Evolutionary conservation across 2,113 vertebrate genomes (phyloP).

Genomic region (Megaleporinus macrocephalus): DNA sequence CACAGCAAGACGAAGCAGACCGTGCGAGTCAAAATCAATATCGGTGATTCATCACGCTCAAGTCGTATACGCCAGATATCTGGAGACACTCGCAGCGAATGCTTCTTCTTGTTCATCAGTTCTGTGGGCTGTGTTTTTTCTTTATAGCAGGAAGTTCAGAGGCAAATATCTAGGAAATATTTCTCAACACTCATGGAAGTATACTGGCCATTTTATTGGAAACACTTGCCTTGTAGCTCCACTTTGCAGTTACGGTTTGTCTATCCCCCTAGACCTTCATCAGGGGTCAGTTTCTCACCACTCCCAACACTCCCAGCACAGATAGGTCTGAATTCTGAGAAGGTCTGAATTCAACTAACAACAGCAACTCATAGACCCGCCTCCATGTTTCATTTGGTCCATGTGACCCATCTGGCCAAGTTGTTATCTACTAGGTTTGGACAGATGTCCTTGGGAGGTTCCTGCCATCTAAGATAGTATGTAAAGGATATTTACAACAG

Average conservation of each 20-base stretch:
- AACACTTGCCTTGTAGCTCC: neutral
- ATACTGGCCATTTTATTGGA: neutral
- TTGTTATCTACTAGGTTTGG: too few species aligned
- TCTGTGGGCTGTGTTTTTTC: neutral
- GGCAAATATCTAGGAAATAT: neutral
- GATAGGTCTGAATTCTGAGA: too few species aligned
- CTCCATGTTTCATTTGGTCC: too few species aligned
- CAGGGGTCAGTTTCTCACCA: neutral
- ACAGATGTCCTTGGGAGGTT: too few species aligned
- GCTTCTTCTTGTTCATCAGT: neutral
- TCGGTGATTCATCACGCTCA: slow-evolving; percentile 23
- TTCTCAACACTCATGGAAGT: too few species aligned
- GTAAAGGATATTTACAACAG: too few species aligned
- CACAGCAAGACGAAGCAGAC: neutral
- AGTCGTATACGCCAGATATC: neutral
- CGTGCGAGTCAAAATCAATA: neutral
- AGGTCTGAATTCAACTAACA: too few species aligned
- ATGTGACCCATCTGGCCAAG: too few species aligned
- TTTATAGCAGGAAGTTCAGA: neutral
- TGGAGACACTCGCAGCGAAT: neutral
- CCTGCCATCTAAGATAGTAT: too few species aligned
- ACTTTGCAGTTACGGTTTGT: neutral
- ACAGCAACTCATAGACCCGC: too few species aligned
- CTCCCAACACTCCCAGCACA: too few species aligned
- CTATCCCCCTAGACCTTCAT: neutral